A percentile compares a stretch with the other conserved stretches of the same genome.
phyloP scores from a whole-genome alignment of 2,797 vertebrate species.

The Clarias platycephalus region DNA sequence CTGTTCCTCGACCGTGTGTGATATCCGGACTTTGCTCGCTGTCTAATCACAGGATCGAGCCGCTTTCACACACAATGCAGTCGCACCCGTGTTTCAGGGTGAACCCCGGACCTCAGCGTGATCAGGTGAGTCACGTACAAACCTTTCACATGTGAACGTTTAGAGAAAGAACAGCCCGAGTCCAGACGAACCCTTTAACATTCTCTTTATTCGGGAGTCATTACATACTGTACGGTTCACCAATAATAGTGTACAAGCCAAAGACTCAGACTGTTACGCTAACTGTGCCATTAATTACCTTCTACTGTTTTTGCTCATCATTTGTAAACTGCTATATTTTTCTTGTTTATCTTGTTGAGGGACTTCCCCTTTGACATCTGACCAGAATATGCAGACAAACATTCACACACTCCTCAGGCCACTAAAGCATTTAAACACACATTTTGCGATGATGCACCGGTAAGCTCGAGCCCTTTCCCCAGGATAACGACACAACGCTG shows the following conservation, averaged over 20 bases:
- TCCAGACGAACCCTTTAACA: conserved; percentile 50
- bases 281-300: conserved; percentile 31
- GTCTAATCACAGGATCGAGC: background rate
- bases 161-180: conserved; percentile 48
- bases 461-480: conserved; percentile 61
- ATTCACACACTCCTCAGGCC: conserved; percentile 30
- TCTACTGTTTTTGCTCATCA: conserved; percentile 15
- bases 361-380: conserved; percentile 34
- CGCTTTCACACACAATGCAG: background rate
- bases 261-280: conserved; percentile 44
- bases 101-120: background rate
- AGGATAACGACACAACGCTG: conserved; percentile 82
- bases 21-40: background rate
- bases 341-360: conserved; percentile 25
- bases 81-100: background rate
- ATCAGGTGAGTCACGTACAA: background rate
- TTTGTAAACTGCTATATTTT: conserved; percentile 26
- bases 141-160: background rate
- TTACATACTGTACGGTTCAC: conserved; percentile 55
- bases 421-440: conserved; percentile 46
- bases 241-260: conserved; percentile 51
- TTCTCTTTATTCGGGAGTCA: conserved; percentile 46
- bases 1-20: background rate
- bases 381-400: conserved; percentile 43
- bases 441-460: background rate